phyloP scores from a whole-genome alignment of 2,113 vertebrate genomes.

The Terrapene triunguis region DNA sequence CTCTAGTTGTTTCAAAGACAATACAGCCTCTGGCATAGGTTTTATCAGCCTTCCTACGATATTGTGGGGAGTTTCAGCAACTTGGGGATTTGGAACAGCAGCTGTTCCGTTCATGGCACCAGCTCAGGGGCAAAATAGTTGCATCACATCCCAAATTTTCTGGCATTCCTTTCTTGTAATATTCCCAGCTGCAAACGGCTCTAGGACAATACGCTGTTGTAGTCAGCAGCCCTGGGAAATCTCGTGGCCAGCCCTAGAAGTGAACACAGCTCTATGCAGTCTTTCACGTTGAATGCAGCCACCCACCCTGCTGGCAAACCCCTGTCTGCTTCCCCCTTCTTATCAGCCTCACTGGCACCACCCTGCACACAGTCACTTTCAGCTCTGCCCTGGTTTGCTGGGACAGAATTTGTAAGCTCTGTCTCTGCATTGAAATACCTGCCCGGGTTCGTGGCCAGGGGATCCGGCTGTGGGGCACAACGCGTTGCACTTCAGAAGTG shows the following conservation, averaged over 20 bases:
- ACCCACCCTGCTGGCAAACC: not conserved
- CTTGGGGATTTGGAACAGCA: not conserved
- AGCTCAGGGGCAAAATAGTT: not conserved
- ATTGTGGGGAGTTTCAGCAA: not conserved
- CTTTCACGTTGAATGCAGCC: not conserved
- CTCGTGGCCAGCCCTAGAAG: not conserved
- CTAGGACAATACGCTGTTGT: conserved; percentile 17
- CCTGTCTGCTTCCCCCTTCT: not conserved
- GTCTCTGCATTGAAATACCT: not conserved
- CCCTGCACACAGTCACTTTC: too few relatives aligned
- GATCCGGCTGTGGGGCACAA: not conserved
- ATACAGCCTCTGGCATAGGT: not conserved
- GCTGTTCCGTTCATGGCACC: not conserved
- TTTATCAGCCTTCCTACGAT: not conserved
- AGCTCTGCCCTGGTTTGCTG: not conserved
- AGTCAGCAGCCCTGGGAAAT: not conserved
- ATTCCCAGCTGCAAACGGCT: not conserved
- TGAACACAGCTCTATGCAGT: not conserved
- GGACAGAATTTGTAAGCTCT: not conserved
- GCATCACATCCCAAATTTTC: not conserved
- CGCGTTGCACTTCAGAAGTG: not conserved
- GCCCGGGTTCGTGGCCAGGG: not conserved
- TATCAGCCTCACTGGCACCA: not conserved
- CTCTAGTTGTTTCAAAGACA: not conserved
- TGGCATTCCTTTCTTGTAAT: conserved; percentile 2